Percentiles rank a stretch among this genome's conserved stretches.
These are phyloP conservation scores for Sycophila sp. DNA, from an alignment of 1,140 invertebrate genomes.

Conservation along the genomic window DNA sequence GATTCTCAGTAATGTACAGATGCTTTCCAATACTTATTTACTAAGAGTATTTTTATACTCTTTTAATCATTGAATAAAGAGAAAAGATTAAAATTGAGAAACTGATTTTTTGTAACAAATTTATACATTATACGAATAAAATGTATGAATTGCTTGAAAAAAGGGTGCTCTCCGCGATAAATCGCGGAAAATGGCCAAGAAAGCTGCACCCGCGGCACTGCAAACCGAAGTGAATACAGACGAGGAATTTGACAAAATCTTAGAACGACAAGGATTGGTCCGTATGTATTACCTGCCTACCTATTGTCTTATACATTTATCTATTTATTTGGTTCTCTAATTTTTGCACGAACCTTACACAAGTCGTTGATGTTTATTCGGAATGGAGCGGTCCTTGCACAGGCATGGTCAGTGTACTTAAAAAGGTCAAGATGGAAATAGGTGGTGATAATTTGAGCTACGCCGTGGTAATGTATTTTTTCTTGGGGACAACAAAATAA, in stretches of 20 bases:
- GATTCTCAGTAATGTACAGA: too few relatives aligned
- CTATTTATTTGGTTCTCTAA: neutral
- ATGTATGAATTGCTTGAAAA: constrained; percentile 39
- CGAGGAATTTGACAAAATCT: constrained; percentile 87
- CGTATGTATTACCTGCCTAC: constrained; percentile 68
- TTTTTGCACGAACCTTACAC: constrained; percentile 35
- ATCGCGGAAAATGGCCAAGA: constrained; percentile 70
- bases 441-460: constrained; percentile 85
- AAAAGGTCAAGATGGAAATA: constrained; percentile 89
- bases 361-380: constrained; percentile 91
- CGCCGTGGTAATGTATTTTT: constrained; percentile 72
- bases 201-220: constrained; percentile 77
- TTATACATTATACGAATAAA: constrained; percentile 22
- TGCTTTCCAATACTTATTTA: too few relatives aligned
- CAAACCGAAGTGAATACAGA: constrained; percentile 85
- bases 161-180: constrained; percentile 45
- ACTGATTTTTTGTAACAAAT: too few relatives aligned
- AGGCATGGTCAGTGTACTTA: constrained; percentile 86
- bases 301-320: neutral
- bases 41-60: too few relatives aligned
- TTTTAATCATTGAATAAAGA: too few relatives aligned
- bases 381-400: constrained; percentile 92
- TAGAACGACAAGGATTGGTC: constrained; percentile 81
- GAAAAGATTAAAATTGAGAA: too few relatives aligned
- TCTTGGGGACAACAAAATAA: neutral